These are phyloP conservation scores for Vidua chalybeata DNA, from an alignment of 2,113 vertebrate genomes.

Conservation along the genomic window DNA sequence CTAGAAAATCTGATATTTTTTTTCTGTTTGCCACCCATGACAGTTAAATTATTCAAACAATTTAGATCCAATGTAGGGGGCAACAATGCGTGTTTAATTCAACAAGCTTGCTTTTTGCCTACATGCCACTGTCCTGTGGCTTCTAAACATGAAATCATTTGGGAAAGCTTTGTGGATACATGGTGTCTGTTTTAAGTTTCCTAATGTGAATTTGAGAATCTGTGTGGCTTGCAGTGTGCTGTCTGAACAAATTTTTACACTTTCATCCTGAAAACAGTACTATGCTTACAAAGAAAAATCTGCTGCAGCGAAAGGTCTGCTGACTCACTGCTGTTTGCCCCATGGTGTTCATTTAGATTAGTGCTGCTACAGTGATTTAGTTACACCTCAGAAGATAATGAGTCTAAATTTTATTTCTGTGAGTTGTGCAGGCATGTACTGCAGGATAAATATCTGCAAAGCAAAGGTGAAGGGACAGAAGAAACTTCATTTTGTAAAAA, in stretches of 20 bases:
- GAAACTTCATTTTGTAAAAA: conserved; percentile 64
- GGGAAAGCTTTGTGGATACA: neutral
- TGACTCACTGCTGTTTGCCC: conserved; percentile 34
- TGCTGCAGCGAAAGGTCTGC: conserved; percentile 5
- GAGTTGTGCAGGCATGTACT: conserved; percentile 61
- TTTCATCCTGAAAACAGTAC: neutral
- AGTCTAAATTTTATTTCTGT: conserved; percentile 64
- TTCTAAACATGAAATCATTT: neutral
- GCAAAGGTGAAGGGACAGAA: conserved; percentile 68
- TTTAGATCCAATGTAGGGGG: neutral
- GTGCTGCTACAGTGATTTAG: conserved; percentile 67
- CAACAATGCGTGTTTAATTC: neutral
- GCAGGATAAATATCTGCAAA: conserved; percentile 75
- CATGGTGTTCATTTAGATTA: conserved; percentile 59
- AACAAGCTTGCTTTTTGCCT: neutral
- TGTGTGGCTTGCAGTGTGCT: neutral
- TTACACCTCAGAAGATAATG: conserved; percentile 68
- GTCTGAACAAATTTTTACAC: neutral
- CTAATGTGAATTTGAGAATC: neutral
- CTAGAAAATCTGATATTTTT: no score
- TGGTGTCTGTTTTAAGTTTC: neutral
- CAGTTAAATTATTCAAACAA: neutral
- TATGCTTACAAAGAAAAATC: neutral
- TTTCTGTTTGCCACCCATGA: neutral
- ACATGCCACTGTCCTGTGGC: neutral